Evolutionary conservation across 2,888 invertebrate species (phyloP).

Genomic region (Lasioglossum zephyrum): DNA sequence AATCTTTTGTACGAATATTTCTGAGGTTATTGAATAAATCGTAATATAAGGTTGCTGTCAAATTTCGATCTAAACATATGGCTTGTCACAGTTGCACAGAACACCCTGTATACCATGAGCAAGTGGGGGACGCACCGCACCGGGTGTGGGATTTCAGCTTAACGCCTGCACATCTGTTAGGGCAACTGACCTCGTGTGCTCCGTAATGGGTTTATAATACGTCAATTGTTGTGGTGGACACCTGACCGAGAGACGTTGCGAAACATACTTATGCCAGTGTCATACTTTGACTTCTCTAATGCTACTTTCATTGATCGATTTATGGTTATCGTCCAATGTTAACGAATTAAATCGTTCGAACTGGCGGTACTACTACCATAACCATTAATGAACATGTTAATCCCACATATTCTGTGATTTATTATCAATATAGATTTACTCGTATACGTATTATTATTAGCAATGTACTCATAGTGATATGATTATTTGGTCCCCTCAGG

Average conservation of each 20-base stretch:
- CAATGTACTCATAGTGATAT: too few species aligned
- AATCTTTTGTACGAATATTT: not conserved
- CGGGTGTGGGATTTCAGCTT: not conserved
- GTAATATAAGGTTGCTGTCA: not conserved
- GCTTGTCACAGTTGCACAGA: not conserved
- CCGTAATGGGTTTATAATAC: conserved; percentile 12
- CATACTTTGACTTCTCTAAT: not conserved
- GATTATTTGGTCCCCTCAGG: too few species aligned
- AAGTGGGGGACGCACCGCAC: not conserved
- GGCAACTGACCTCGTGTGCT: conserved; percentile 4
- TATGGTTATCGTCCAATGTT: not conserved
- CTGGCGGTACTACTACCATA: not conserved
- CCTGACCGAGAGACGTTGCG: conserved; percentile 9
- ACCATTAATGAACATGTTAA: not conserved
- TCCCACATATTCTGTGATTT: not conserved
- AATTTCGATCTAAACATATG: not conserved
- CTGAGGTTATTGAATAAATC: not conserved
- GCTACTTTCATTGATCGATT: not conserved
- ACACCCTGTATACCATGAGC: conserved; percentile 4
- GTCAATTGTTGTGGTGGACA: conserved; percentile 9
- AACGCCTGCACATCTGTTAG: conserved; percentile 11
- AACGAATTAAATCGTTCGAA: not conserved
- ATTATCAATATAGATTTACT: not conserved
- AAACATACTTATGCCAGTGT: conserved; percentile 5
- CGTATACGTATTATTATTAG: not conserved